phyloP scores from a whole-genome alignment of 2,113 vertebrate species.

The Numenius arquata region DNA sequence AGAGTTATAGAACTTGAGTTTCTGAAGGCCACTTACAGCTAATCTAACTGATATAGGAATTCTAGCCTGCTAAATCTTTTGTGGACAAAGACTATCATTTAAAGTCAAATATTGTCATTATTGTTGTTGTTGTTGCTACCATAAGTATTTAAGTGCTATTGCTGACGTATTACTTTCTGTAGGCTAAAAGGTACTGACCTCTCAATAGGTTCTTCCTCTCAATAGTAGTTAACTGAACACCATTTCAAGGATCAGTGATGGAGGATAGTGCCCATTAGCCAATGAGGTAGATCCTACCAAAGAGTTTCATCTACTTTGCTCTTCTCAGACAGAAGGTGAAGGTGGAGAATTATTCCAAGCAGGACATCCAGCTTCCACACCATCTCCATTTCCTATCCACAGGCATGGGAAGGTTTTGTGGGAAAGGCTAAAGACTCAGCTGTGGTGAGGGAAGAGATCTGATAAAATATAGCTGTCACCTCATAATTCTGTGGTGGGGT shows the following conservation, averaged over 20 bases:
- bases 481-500: not conserved
- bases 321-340: not conserved
- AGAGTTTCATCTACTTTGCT: not conserved
- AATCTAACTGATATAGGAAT: not conserved
- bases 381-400: not conserved
- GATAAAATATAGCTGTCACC: not conserved
- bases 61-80: not conserved
- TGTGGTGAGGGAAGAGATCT: not conserved
- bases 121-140: not conserved
- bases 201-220: not conserved
- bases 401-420: not conserved
- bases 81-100: not conserved
- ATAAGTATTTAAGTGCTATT: not conserved
- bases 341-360: not conserved
- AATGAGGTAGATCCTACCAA: not conserved
- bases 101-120: not conserved
- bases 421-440: not conserved
- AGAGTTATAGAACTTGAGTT: not conserved
- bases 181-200: not conserved
- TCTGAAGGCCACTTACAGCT: constrained; percentile 9
- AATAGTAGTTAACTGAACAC: not conserved
- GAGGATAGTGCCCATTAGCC: not conserved
- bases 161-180: not conserved
- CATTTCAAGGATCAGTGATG: not conserved
- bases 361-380: not conserved